Conservation (phyloP, 2,888 invertebrate species). For the Melinaea menophilus region DNA sequence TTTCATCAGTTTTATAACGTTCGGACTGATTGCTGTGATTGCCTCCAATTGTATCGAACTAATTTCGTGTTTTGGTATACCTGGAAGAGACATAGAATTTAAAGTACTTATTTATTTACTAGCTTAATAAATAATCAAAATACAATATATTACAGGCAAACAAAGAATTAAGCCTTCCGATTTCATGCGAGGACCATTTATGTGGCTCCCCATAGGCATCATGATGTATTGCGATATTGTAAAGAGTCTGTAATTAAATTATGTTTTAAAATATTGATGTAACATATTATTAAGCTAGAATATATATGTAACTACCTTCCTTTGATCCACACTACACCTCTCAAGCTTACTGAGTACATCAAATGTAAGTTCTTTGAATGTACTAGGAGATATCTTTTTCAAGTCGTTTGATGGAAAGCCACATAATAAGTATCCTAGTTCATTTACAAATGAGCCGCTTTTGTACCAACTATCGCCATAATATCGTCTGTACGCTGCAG, state of each 20-base stretch:
- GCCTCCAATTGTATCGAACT: constrained; percentile 63
- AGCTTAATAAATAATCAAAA: not conserved
- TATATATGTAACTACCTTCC: constrained; percentile 41
- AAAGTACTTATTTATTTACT: not conserved
- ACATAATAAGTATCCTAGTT: constrained; percentile 63
- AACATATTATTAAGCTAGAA: not conserved
- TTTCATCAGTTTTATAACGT: constrained; percentile 54
- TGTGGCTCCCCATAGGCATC: constrained; percentile 63
- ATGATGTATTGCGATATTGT: constrained; percentile 54
- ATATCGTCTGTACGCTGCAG: constrained; percentile 62
- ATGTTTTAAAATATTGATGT: not conserved
- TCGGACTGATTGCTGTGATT: constrained; percentile 51
- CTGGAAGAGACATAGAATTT: constrained; percentile 35
- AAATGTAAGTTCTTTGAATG: constrained; percentile 51
- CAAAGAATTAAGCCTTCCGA: constrained; percentile 49
- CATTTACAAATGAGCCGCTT: constrained; percentile 55
- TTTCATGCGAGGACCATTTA: constrained; percentile 66
- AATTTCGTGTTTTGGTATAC: constrained; percentile 55
- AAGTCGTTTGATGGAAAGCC: constrained; percentile 62
- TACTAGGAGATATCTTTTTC: constrained; percentile 49
- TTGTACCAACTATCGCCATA: constrained; percentile 56
- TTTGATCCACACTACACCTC: constrained; percentile 55
- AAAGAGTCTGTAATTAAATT: constrained; percentile 54
- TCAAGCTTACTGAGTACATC: constrained; percentile 52
- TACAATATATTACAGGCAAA: constrained; percentile 49